phyloP scores from a whole-genome alignment of 2,113 vertebrate genomes.

The Andinoacara biseriatus region DNA sequence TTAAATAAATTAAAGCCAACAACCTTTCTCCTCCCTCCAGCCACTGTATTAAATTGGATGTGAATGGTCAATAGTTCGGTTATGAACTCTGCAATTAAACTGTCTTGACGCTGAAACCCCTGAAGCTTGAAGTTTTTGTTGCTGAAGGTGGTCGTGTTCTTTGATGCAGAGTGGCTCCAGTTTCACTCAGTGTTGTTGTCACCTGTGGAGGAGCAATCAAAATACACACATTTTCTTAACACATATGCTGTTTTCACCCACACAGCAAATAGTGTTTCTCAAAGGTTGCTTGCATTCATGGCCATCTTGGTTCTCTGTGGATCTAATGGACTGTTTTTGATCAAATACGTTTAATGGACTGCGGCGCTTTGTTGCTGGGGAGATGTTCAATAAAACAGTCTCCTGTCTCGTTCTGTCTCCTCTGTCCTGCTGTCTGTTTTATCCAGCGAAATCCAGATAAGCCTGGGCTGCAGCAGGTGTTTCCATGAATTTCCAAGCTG shows the following conservation, averaged over 20 bases:
- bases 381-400: conserved; percentile 28
- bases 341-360: conserved; percentile 50
- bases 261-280: conserved; percentile 23
- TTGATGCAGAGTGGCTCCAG: background rate
- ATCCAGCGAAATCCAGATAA: background rate
- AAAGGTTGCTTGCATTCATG: conserved; percentile 20
- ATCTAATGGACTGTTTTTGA: conserved; percentile 55
- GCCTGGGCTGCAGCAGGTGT: background rate
- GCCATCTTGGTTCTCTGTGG: background rate
- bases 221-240: background rate
- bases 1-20: background rate
- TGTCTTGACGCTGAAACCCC: background rate
- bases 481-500: background rate
- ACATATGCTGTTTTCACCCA: background rate
- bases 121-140: background rate
- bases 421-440: background rate
- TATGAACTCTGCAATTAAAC: background rate
- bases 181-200: background rate
- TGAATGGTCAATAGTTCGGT: background rate
- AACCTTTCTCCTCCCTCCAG: background rate
- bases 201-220: background rate
- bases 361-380: conserved; percentile 53
- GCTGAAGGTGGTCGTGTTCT: background rate
- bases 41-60: background rate
- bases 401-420: background rate